Base-by-base conservation (phyloP, 2,797 vertebrate genomes). In the Characodon lateralis region DNA sequence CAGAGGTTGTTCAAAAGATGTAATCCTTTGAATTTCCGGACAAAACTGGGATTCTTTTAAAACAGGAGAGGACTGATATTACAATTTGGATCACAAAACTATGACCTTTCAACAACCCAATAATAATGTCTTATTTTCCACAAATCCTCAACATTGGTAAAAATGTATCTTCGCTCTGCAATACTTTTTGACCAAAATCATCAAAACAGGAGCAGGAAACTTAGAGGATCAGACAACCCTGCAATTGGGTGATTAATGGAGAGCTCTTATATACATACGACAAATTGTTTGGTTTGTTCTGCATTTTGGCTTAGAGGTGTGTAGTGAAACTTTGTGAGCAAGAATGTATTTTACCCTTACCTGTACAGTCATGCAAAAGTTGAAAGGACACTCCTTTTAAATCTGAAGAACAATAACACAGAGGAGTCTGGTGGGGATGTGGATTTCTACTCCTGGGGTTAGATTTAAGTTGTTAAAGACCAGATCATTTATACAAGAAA, bases 361-460 rank as follows among this genome's bases (percentile, higher is more conserved):
- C 22, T 35, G 75, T 22, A 74, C 77, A 69, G 66, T 69, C 66
- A 69, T 69, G 66, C 41, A 46, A 69, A 35, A 61, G n/a, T 46
- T 46, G 12, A 69, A 66, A 22, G 43, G 39, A 69, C 41, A 26
- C 14, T 69, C 66, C 39, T 46, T 43, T n/a, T 46, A 46, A 43
- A 69, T 69, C 39, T 46, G n/a, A n/a, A 41, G 20, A 41, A 41
- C 22, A 66, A 66, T 66, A 46, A 69, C 43, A 43, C 13, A 39
- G 22, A 1, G 12, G 39, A 2, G 24, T 13, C 13, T 14, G 41
- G 22, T 16, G 4, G 39, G 4, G 35, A 24, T 66, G 63, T 18
- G 20, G 20, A 22, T 69, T 69, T 69, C 5, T 46, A 46, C 41
- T 68, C 41, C 43, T 68, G 0, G 6, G 39, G 24, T 43, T n/a